phyloP scores from a whole-genome alignment of 2,113 vertebrate genomes.

The Heptranchias perlo region DNA sequence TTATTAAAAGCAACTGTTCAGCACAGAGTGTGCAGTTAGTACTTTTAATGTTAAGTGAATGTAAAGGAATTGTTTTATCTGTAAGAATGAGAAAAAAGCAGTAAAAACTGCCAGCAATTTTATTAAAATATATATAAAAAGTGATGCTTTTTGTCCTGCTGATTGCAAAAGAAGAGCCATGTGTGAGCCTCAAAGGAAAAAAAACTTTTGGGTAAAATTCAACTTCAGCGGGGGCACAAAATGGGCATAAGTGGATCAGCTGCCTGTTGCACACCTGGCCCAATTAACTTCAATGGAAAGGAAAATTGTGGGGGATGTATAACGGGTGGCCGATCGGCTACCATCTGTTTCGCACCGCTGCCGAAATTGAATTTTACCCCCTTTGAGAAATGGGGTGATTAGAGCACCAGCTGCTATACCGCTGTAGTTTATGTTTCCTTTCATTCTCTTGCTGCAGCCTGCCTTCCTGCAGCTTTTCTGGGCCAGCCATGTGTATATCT shows the following conservation, averaged over 20 bases:
- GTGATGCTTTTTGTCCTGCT: neutral
- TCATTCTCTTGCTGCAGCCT: neutral
- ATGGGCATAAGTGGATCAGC: neutral
- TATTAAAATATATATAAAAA: neutral
- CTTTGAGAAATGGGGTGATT: too few relatives aligned
- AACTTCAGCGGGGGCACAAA: neutral
- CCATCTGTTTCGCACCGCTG: neutral
- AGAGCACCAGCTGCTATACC: neutral
- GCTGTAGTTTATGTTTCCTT: neutral
- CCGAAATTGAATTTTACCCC: neutral
- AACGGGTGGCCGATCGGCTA: neutral
- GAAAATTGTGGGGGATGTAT: neutral
- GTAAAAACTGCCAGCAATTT: neutral
- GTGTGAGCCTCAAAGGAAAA: neutral
- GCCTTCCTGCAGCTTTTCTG: neutral
- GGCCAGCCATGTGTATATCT: neutral
- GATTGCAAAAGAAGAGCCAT: neutral
- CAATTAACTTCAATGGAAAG: neutral
- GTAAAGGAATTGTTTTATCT: neutral
- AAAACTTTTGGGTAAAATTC: neutral
- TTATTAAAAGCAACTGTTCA: neutral
- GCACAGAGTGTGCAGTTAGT: neutral
- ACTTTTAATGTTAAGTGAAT: neutral
- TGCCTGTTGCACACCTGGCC: neutral
- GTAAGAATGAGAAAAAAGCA: neutral